These are phyloP conservation scores for Empidonax traillii DNA, from an alignment of 2,113 vertebrate species.

Conservation along the genomic window DNA sequence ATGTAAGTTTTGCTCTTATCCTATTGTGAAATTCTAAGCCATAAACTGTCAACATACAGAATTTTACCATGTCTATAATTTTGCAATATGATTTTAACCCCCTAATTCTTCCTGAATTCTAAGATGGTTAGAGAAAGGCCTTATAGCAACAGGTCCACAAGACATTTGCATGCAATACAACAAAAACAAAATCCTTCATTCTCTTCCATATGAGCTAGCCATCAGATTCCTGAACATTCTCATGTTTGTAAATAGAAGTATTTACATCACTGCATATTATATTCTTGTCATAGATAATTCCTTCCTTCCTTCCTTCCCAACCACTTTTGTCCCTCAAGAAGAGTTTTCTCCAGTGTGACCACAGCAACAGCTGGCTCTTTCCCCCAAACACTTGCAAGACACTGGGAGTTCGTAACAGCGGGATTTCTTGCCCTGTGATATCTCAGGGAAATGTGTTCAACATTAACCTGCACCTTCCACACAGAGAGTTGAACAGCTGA, in stretches of 20 bases:
- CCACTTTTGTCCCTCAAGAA: not conserved
- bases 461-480: not conserved
- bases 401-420: not conserved
- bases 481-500: not conserved
- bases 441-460: not conserved
- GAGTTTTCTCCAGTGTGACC: not conserved
- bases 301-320: not conserved
- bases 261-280: not conserved
- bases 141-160: not conserved
- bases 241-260: not conserved
- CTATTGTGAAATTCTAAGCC: not conserved
- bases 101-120: not conserved
- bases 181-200: not conserved
- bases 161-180: not conserved
- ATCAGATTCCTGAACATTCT: not conserved
- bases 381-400: not conserved
- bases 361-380: not conserved
- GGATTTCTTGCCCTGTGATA: not conserved
- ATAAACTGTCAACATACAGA: not conserved
- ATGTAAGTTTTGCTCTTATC: not conserved
- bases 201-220: not conserved
- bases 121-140: not conserved
- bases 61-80: not conserved
- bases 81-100: not conserved
- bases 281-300: not conserved